Base-by-base conservation (phyloP, 2,888 invertebrate genomes). In the Bhutanitis thaidina region DNA sequence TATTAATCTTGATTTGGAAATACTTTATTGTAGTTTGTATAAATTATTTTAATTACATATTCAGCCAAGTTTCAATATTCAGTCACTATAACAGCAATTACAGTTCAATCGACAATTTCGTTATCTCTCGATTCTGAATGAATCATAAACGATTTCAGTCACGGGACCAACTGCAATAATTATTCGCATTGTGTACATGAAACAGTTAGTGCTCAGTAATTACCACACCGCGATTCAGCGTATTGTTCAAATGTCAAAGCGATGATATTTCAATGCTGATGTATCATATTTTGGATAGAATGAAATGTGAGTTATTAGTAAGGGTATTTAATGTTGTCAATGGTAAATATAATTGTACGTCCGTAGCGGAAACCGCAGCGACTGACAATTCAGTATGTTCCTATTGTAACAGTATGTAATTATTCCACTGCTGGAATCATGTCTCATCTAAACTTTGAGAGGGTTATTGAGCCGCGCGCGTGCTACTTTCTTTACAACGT, bases 181-280 rank as follows among this genome's bases (percentile, higher is more conserved):
- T 86, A 84, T 83, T 73, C 73, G 73, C 76, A 85, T 86, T 85
- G 87, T 84, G 49, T 49, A 49, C 29, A 80, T 74, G 81, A 80
- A 85, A 80, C 77, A 81, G 81, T 81, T 77, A 80, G 73, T 70
- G 75, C 74, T 69, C 70, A 69, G 67, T 77, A 84, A 85, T 85
- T 85, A 85, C 78, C 62, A 62, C 69, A 69, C 64, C 59, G 74
- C 81, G 83, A 83, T 84, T 86, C 80, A 77, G 68, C 65, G 77
- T 69, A 87, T 87, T 87, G 87, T 87, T 87, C 84, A 80, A 79
- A 81, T 74, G 71, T 77, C 71, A 69, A 67, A 74, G 71, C 71
- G 62, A 30, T 58, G 60, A 54, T 57, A 58, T 58, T 57, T 62
- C 60, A 65, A 65, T 61, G 60, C 57, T 58, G 61, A 55, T 60